A percentile compares a stretch with the other conserved stretches of the same genome.
These are phyloP conservation scores for Tethea ocularis DNA, from an alignment of 2,888 invertebrate genomes.

Conservation along the genomic window DNA sequence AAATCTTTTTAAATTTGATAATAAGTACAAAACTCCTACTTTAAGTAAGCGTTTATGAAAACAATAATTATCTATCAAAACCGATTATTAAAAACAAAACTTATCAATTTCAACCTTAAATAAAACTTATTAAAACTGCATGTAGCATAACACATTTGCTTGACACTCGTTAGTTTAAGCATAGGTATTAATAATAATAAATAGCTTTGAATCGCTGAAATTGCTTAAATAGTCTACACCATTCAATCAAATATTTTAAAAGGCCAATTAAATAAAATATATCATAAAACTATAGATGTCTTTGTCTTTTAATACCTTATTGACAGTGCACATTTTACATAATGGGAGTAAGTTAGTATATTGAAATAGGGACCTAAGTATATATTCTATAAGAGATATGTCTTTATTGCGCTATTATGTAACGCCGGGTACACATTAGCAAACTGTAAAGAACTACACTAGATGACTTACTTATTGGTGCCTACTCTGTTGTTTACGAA, in stretches of 20 bases:
- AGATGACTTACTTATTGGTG: no score
- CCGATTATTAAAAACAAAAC: neutral
- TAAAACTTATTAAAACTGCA: neutral
- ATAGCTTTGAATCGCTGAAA: no score
- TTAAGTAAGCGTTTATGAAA: neutral
- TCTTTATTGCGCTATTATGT: neutral
- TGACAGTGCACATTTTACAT: no score
- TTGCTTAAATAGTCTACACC: no score
- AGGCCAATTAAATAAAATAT: no score
- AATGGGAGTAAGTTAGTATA: no score
- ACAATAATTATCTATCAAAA: neutral
- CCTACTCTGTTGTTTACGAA: no score
- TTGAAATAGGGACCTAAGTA: neutral
- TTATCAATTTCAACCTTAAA: neutral
- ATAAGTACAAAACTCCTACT: neutral
- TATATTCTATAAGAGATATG: neutral
- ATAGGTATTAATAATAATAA: neutral
- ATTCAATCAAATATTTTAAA: no score
- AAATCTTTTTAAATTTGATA: neutral
- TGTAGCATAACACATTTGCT: neutral
- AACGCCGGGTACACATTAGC: neutral
- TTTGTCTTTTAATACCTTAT: no score
- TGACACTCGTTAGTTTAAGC: neutral
- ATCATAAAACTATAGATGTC: no score
- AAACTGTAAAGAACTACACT: no score